Percentiles rank a stretch among this genome's conserved stretches.
phyloP scores from a whole-genome alignment of 1,140 invertebrate species.

The Neomicropteryx cornuta region DNA sequence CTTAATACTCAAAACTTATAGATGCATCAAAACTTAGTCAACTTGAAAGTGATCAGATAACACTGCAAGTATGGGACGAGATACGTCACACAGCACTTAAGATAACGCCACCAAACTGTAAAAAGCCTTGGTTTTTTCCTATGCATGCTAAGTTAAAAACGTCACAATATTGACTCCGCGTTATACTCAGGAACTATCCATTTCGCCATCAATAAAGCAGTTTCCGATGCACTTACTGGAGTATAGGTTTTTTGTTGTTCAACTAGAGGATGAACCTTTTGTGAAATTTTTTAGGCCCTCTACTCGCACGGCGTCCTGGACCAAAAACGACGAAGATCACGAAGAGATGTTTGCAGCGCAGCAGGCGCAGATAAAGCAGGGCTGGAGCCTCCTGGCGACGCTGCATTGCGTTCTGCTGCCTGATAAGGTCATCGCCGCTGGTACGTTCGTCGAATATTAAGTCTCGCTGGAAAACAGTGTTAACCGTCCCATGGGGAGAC shows the following conservation, averaged over 20 bases:
- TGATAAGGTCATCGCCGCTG: conserved; percentile 65
- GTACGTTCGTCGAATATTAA: conserved; percentile 18
- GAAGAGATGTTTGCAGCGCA: conserved; percentile 74
- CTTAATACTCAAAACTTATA: too few relatives aligned
- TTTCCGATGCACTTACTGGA: not conserved
- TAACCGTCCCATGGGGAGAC: too few relatives aligned
- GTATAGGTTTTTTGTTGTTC: not conserved
- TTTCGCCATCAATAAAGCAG: too few relatives aligned
- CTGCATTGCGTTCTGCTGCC: conserved; percentile 93
- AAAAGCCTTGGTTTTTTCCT: too few relatives aligned
- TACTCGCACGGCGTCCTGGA: conserved; percentile 42
- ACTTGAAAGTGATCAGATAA: too few relatives aligned
- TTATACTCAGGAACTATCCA: not conserved
- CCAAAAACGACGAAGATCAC: conserved; percentile 63
- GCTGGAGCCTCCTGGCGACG: conserved; percentile 92
- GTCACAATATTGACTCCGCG: not conserved
- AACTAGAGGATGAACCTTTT: not conserved
- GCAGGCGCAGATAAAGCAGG: conserved; percentile 87
- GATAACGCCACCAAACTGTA: too few relatives aligned
- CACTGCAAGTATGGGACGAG: too few relatives aligned
- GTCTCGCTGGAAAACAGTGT: too few relatives aligned
- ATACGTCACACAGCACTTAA: too few relatives aligned
- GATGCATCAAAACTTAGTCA: too few relatives aligned
- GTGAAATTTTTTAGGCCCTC: conserved; percentile 19
- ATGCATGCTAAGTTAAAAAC: not conserved